Percentiles rank a stretch among this genome's conserved stretches.
phyloP scores from a whole-genome alignment of 2,888 invertebrate species.

The Orthonevra nobilis region DNA sequence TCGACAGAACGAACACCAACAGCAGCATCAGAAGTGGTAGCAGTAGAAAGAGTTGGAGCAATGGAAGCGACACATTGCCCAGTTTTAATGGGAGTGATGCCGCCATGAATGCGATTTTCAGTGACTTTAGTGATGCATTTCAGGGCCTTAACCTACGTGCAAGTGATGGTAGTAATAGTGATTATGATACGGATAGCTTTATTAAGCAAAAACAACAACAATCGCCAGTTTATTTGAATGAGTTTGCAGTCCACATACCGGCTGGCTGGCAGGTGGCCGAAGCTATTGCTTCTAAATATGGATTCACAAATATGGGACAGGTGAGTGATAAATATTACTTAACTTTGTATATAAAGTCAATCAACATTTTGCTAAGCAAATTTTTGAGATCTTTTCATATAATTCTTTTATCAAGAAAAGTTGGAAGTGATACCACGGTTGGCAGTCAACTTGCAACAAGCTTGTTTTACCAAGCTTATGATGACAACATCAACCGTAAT shows the following conservation, averaged over 20 bases:
- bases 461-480: too few relatives aligned
- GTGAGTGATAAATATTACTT: too few relatives aligned
- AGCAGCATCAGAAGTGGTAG: constrained; percentile 13
- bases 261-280: constrained; percentile 87
- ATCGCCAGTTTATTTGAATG: constrained; percentile 85
- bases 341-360: too few relatives aligned
- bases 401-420: too few relatives aligned
- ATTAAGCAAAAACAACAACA: constrained; percentile 69
- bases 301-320: constrained; percentile 93
- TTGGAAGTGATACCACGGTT: too few relatives aligned
- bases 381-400: too few relatives aligned
- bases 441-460: too few relatives aligned
- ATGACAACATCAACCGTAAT: too few relatives aligned
- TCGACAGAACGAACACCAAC: too few relatives aligned
- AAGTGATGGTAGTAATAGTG: constrained; percentile 71
- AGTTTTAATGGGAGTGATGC: constrained; percentile 53
- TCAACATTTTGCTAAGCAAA: too few relatives aligned
- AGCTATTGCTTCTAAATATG: constrained; percentile 89
- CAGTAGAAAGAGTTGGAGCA: constrained; percentile 9
- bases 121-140: constrained; percentile 74
- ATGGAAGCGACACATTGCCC: constrained; percentile 8
- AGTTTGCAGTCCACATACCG: constrained; percentile 93
- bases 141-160: constrained; percentile 67
- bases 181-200: constrained; percentile 68
- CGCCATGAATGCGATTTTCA: constrained; percentile 73